A percentile compares a stretch with the other conserved stretches of the same genome.
Conservation (phyloP, 2,797 vertebrate genomes). For the Notoglanidium macrostoma region DNA sequence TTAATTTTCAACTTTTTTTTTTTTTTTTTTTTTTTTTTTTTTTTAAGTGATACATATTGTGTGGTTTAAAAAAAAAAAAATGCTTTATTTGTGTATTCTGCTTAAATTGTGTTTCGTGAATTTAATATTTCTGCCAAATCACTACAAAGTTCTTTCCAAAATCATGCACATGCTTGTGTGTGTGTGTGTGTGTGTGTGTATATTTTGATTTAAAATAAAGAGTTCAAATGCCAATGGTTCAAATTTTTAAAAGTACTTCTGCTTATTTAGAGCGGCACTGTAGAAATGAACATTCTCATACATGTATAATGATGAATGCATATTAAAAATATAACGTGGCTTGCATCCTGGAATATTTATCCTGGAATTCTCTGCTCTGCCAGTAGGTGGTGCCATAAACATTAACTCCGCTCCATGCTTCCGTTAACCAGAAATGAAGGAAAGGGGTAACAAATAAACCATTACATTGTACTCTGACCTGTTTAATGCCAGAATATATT, state of each 20-base stretch:
- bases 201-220: not conserved
- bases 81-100: not conserved
- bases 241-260: not conserved
- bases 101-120: not conserved
- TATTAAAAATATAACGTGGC: too few relatives aligned
- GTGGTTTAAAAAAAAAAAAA: too few relatives aligned
- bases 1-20: not conserved
- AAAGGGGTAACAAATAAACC: not conserved
- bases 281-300: too few relatives aligned
- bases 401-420: not conserved
- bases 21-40: not conserved
- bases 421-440: not conserved
- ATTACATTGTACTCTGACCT: not conserved
- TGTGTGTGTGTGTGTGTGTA: not conserved
- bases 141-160: not conserved
- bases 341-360: not conserved
- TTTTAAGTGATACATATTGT: not conserved
- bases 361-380: not conserved
- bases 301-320: too few relatives aligned
- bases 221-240: not conserved
- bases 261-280: not conserved
- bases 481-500: not conserved
- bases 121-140: not conserved
- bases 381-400: not conserved
- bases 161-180: not conserved